These are phyloP conservation scores for Cataglyphis altisquamis DNA, from an alignment of 2,888 invertebrate genomes.

Conservation along the genomic window DNA sequence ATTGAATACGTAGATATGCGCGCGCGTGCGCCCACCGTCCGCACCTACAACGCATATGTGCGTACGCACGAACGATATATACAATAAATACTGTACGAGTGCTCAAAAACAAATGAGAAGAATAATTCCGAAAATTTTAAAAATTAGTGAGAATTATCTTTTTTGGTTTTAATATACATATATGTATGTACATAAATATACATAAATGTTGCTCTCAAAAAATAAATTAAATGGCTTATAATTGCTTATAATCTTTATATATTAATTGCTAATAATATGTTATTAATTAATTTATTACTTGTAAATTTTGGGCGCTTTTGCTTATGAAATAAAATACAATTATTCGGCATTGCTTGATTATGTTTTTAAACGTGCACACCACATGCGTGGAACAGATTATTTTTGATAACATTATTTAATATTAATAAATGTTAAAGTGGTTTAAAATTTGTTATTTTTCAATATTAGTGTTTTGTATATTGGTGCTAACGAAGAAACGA, in stretches of 20 bases:
- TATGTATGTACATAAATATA: not conserved
- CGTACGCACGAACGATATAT: not conserved
- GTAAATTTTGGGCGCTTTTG: not conserved
- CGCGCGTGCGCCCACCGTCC: not conserved
- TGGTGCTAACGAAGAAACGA: not conserved
- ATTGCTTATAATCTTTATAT: not conserved
- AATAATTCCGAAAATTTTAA: not conserved
- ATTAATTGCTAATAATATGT: not conserved
- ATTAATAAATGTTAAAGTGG: not conserved
- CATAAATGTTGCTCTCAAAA: not conserved
- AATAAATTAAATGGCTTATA: too few relatives aligned
- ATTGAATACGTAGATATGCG: not conserved
- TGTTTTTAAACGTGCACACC: not conserved
- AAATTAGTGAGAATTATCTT: not conserved
- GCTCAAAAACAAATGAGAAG: not conserved
- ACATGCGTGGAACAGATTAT: not conserved
- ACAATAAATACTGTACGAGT: not conserved
- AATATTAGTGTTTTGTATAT: not conserved
- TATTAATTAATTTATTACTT: not conserved
- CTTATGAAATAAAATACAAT: not conserved
- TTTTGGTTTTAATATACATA: not conserved
- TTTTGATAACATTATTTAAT: not conserved
- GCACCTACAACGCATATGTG: not conserved
- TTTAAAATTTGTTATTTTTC: not conserved
- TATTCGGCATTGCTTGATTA: not conserved